Base-by-base conservation (phyloP, 2,797 vertebrate genomes). In the Allenopithecus nigroviridis region DNA sequence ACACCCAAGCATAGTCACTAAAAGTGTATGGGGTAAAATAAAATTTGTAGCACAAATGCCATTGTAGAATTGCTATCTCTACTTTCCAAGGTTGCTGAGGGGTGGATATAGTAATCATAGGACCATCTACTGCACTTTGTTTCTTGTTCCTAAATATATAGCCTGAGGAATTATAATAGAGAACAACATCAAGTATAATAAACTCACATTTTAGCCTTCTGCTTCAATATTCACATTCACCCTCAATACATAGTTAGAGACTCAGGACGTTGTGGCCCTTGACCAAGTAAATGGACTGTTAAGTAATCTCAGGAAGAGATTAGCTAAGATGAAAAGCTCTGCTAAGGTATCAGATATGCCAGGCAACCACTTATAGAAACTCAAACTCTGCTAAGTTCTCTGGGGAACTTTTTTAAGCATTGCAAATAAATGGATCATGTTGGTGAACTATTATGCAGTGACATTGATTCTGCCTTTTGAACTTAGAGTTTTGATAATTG, bases 281-380 rank as follows among this genome's bases (percentile, higher is more conserved):
- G 81, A 9, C 53, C 90, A 95, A 96, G 84, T 70, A 98, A 98
- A 96, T 91, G 41, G 61, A 39, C 76, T 97, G 81, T 85, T 92
- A 98, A 96, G 93, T 50, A 97, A 93, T 87, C 81, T 90, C 70
- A 80, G 84, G 33, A 97, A 96, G 41, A 98, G 95, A 94, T 92
- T 96, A 57, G 94, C 39, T 89, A 93, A 95, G 36, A 79, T 70
- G 84, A 97, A 97, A 95, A 95, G 13, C 55, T 86, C 76, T 12
- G 46, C 9, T 59, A 90, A 83, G 39, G 74, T 93, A 94, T 76
- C 97, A 94, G 75, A 93, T 90, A 84, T 41, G 59, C 50, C 94
- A 97, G 43, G 75, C 85, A 93, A 96, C 80, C 41, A 75, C 81
- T 97, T 89, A 85, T 2, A 89, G 86, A 84, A 80, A 16, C 13